phyloP scores from a whole-genome alignment of 2,113 vertebrate genomes.

The Lepus europaeus region DNA sequence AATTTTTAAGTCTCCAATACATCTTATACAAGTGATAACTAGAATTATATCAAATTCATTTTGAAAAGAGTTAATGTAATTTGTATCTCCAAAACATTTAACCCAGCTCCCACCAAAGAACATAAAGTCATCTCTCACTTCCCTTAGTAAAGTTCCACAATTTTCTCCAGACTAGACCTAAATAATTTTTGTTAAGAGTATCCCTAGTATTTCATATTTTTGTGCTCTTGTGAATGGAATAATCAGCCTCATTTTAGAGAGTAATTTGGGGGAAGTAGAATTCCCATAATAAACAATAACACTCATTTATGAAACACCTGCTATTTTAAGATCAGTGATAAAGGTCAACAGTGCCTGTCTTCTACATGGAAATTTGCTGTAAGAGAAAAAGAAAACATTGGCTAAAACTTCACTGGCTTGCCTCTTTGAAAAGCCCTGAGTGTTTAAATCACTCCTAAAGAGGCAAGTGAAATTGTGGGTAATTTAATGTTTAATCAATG shows the following conservation, averaged over 20 bases:
- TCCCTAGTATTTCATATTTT: conserved; percentile 35
- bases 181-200: conserved; percentile 41
- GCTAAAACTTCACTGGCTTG: conserved; percentile 57
- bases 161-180: conserved; percentile 44
- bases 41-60: conserved; percentile 35
- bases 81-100: conserved; percentile 31
- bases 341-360: conserved; percentile 56
- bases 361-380: conserved; percentile 52
- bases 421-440: conserved; percentile 17
- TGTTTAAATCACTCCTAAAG: conserved; percentile 51
- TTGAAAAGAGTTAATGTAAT: conserved; percentile 47
- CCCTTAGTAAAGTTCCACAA: neutral
- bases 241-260: conserved; percentile 65
- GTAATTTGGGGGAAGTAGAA: conserved; percentile 54
- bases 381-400: conserved; percentile 51
- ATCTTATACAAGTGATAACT: conserved; percentile 27
- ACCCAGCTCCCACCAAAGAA: neutral
- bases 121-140: conserved; percentile 12
- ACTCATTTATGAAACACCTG: conserved; percentile 62
- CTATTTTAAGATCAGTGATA: conserved; percentile 71
- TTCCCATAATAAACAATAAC: conserved; percentile 50
- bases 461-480: conserved; percentile 55
- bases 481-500: conserved; percentile 77
- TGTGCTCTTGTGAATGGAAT: conserved; percentile 60
- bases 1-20: conserved; percentile 41